These are phyloP conservation scores for Nestor notabilis DNA, from an alignment of 2,113 vertebrate genomes.

Conservation along the genomic window DNA sequence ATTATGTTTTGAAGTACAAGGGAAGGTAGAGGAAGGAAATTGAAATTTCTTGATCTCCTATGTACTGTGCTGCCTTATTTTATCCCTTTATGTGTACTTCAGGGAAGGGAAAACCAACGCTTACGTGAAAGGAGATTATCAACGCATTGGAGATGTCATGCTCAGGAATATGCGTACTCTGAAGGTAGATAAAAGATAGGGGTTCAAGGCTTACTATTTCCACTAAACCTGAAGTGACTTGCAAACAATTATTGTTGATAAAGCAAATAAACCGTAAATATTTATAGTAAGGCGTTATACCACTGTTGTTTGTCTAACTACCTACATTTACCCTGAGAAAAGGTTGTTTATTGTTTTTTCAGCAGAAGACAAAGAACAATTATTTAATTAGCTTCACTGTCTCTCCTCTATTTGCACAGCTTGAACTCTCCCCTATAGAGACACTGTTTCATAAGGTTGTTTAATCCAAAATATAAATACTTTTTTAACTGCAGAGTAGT, in stretches of 20 bases:
- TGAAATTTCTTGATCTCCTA: neutral
- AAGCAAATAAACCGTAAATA: neutral
- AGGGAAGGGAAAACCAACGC: constrained; percentile 89
- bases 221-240: neutral
- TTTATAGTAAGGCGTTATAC: neutral
- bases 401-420: neutral
- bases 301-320: neutral
- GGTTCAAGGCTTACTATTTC: neutral
- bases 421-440: rapidly evolving
- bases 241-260: neutral
- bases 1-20: neutral
- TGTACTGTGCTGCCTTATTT: neutral
- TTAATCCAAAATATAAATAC: neutral
- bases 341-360: neutral
- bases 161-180: constrained; percentile 88
- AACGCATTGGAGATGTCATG: constrained; percentile 92
- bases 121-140: constrained; percentile 80
- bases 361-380: neutral
- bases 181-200: constrained; percentile 77
- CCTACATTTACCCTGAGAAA: neutral
- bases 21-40: neutral
- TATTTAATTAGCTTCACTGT: neutral
- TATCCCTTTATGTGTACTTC: neutral
- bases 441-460: neutral
- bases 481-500: neutral